Evolutionary conservation across 2,113 vertebrate genomes (phyloP).

Genomic region (Coptodon bakossiorum): DNA sequence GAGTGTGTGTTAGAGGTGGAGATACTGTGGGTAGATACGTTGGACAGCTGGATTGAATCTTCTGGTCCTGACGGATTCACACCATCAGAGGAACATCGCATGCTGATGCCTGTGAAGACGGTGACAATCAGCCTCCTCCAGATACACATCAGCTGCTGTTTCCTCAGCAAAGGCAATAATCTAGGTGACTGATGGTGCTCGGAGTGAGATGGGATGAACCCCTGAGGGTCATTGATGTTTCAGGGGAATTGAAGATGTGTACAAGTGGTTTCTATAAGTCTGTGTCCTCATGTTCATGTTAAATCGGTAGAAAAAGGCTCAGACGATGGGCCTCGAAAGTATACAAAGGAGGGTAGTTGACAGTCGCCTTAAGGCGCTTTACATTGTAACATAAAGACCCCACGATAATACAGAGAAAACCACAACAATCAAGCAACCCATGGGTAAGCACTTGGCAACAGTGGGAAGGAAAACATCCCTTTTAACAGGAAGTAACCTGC

Average conservation of each 20-base stretch:
- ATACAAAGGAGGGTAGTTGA: not conserved
- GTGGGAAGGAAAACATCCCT: not conserved
- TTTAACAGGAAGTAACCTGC: not conserved
- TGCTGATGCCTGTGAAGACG: slow-evolving; percentile 8
- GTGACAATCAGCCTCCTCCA: slow-evolving; percentile 21
- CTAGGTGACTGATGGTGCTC: not conserved
- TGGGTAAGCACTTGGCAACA: not conserved
- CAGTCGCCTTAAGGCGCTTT: not conserved
- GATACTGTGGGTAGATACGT: slow-evolving; percentile 2
- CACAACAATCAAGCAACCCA: not conserved
- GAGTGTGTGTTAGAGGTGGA: not conserved
- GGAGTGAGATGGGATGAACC: not conserved
- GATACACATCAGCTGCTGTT: slow-evolving; percentile 5
- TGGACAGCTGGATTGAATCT: slow-evolving; percentile 57
- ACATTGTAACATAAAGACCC: not conserved
- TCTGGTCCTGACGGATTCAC: slow-evolving; percentile 44
- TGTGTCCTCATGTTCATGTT: not conserved
- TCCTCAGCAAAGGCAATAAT: not conserved
- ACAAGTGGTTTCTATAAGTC: not conserved
- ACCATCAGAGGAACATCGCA: slow-evolving; percentile 51
- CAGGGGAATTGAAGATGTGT: not conserved
- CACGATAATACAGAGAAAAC: not conserved
- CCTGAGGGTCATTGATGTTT: not conserved
- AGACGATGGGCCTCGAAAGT: not conserved
- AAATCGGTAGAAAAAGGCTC: not conserved